These are phyloP conservation scores for Cataglyphis livida DNA, from an alignment of 2,888 invertebrate species.

Conservation along the genomic window DNA sequence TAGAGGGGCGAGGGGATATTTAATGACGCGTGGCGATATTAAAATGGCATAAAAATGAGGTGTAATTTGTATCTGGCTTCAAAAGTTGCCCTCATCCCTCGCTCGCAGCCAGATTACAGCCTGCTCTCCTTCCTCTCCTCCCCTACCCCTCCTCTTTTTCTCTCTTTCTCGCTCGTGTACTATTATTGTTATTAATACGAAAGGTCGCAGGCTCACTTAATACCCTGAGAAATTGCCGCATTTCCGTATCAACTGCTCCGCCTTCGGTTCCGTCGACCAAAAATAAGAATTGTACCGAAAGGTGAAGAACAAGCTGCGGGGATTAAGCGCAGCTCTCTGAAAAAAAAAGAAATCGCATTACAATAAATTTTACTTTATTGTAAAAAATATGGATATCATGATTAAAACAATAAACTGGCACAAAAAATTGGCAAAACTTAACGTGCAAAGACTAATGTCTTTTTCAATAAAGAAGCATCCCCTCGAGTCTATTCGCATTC, in stretches of 20 bases:
- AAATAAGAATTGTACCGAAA: constrained; percentile 51
- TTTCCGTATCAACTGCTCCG: constrained; percentile 79
- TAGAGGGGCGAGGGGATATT: constrained; percentile 80
- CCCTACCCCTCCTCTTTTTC: constrained; percentile 34
- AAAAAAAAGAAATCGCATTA: constrained; percentile 28
- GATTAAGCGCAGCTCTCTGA: neutral
- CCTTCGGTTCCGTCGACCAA: constrained; percentile 53
- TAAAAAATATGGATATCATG: neutral
- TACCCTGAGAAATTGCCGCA: constrained; percentile 82
- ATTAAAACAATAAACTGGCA: neutral
- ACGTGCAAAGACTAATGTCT: constrained; percentile 73
- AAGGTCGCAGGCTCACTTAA: constrained; percentile 82
- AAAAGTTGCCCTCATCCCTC: constrained; percentile 78
- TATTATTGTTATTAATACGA: constrained; percentile 84
- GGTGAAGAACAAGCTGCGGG: constrained; percentile 13
- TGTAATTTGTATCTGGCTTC: constrained; percentile 85
- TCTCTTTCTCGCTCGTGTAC: constrained; percentile 65
- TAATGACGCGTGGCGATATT: constrained; percentile 85
- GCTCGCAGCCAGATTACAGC: constrained; percentile 64
- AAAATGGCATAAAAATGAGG: constrained; percentile 86
- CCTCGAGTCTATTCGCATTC: constrained; percentile 62
- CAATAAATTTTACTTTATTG: neutral
- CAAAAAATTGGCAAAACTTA: neutral
- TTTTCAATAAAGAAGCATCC: constrained; percentile 80
- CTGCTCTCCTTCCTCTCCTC: constrained; percentile 51